Conservation (phyloP, 2,888 invertebrate genomes). For the Synanthedon formicaeformis region DNA sequence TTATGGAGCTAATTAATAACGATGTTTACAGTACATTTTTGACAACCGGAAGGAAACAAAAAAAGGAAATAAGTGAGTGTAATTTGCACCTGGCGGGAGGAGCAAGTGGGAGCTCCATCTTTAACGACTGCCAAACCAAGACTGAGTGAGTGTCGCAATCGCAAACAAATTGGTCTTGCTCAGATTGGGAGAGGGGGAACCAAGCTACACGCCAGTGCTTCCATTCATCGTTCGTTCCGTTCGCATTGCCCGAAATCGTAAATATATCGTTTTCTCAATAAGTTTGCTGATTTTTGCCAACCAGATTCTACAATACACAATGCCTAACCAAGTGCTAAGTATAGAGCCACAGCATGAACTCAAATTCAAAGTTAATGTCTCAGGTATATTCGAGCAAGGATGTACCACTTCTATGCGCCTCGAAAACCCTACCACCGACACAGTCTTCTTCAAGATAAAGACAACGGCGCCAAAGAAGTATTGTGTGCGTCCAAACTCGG, state of each 20-base stretch:
- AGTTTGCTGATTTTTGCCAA: constrained; percentile 46
- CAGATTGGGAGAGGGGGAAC: no score
- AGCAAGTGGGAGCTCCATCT: no score
- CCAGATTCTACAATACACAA: constrained; percentile 53
- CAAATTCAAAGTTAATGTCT: constrained; percentile 77
- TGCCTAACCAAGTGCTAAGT: constrained; percentile 82
- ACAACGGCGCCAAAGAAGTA: constrained; percentile 99
- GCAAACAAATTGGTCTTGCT: no score
- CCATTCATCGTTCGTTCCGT: constrained; percentile 20
- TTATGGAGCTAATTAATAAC: no score
- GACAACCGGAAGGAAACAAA: no score
- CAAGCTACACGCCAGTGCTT: no score
- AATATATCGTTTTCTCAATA: constrained; percentile 27
- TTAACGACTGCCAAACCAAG: no score
- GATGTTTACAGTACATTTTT: no score
- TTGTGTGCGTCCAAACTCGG: constrained; percentile 99
- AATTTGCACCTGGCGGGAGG: no score
- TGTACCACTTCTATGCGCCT: constrained; percentile 88
- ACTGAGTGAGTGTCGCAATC: no score
- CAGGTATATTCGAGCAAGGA: constrained; percentile 57
- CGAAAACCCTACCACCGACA: constrained; percentile 83
- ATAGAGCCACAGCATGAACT: constrained; percentile 92
- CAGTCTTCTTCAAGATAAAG: constrained; percentile 98
- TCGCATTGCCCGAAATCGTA: constrained; percentile 52
- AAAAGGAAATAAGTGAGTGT: no score